These are phyloP conservation scores for Telenomus remus DNA, from an alignment of 1,140 invertebrate genomes.

Conservation along the genomic window DNA sequence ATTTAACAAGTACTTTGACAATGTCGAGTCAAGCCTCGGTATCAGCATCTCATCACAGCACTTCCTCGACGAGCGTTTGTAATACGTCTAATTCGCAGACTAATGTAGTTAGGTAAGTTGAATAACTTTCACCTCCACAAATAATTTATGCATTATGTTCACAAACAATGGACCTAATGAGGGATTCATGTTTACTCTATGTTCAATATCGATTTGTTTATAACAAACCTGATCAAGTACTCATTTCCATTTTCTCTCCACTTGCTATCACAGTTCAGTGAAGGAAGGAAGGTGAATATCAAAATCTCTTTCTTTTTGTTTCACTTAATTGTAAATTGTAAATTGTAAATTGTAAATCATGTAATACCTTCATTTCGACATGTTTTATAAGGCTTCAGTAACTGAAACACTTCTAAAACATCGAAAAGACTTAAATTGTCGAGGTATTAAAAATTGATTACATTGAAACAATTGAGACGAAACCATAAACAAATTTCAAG, in stretches of 20 bases:
- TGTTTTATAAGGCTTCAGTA: no score
- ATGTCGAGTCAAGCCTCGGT: conserved; percentile 67
- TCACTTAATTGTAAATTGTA: no score
- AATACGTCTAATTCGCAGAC: conserved; percentile 70
- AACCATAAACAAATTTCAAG: no score
- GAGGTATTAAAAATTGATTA: no score
- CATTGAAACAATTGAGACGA: no score
- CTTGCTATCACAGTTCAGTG: conserved; percentile 62
- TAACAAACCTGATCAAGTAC: conserved; percentile 2
- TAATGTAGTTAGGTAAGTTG: conserved; percentile 71
- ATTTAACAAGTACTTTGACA: conserved; percentile 63
- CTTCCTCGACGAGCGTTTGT: conserved; percentile 64
- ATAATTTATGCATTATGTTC: conserved; percentile 14
- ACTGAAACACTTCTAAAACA: no score
- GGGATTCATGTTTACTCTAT: background rate
- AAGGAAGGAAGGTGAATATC: conserved; percentile 71
- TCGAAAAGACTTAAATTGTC: no score
- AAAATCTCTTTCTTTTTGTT: conserved; percentile 10
- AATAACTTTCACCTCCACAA: conserved; percentile 4
- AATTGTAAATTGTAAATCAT: no score
- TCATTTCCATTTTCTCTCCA: conserved; percentile 50
- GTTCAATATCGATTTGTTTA: background rate
- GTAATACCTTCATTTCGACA: no score
- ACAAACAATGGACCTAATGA: conserved; percentile 7
- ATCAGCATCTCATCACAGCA: conserved; percentile 70